Evolutionary conservation across 2,888 invertebrate species (phyloP), one percentile per base, ranked within the genome.

Genomic region (Xestia c-nigrum): DNA sequence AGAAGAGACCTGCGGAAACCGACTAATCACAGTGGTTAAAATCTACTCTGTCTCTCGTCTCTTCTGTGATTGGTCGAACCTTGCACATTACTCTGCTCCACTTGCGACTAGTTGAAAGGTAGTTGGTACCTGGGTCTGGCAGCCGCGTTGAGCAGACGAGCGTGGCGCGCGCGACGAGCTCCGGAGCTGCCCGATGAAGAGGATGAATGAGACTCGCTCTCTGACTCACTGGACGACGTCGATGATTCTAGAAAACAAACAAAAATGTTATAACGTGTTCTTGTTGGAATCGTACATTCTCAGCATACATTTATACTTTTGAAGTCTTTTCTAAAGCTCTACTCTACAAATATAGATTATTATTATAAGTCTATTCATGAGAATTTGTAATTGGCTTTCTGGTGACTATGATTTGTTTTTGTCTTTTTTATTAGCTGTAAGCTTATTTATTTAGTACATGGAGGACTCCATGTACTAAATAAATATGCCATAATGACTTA

Each of bases 121-220:
- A 38, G 0, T 59, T 21, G 21, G 38, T 63, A 95, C 96, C 95
- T 92, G 16, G 96, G 96, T 46, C 96, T 88, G 10, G 95, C 94
- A 6, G 96, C 95, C 0, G 96, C 96, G 88, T 96, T 96, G 78
- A 96, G 92, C 0, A 96, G 91, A 3, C 96, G 87, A 69, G 96
- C 96, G 85, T 96, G 96, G 0, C 96, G 81, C 7, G 96, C 96
- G 14, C 96, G 94, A 3, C 95, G 90, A 43, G 96, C 94, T 3
- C 95, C 95, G 24, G 97, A 97, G 80, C 96, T 96, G 80, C 96
- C 96, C 63, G 96, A 96, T 3, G 97, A 94, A 4, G 97, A 96
- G 19, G 97, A 96, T 71, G 97, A 95, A 24, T 93, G 96, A 0
- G 97, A 95, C 80, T 96, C 97, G 89, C 96, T 97, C 88, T 97